These are phyloP conservation scores for Myiopsitta monachus DNA, from an alignment of 2,113 vertebrate species.

Conservation along the genomic window DNA sequence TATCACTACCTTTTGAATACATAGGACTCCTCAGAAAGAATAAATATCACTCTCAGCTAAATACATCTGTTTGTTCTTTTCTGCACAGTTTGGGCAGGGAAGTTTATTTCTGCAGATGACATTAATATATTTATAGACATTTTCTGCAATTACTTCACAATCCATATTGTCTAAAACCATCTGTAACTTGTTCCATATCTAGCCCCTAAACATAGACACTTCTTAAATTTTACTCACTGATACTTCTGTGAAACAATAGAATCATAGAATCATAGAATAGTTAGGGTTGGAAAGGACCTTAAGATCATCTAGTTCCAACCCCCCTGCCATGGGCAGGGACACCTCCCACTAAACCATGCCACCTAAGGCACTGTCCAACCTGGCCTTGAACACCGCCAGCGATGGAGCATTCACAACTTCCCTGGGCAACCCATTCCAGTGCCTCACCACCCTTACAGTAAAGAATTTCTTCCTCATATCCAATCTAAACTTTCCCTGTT, in stretches of 20 bases:
- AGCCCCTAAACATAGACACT: neutral
- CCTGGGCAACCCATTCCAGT: too few species aligned
- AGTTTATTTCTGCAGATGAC: neutral
- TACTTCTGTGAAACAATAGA: neutral
- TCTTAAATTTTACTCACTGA: neutral
- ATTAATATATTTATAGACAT: neutral
- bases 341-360: too few species aligned
- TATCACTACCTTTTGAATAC: neutral
- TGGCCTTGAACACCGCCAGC: too few species aligned
- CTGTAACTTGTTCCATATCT: neutral
- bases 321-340: too few species aligned
- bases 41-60: neutral
- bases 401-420: too few species aligned
- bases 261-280: too few species aligned
- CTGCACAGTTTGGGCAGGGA: neutral
- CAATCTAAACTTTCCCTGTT: too few species aligned
- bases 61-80: slow-evolving; percentile 16
- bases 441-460: too few species aligned
- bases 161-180: neutral
- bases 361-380: too few species aligned
- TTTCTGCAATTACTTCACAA: neutral
- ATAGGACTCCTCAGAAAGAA: neutral
- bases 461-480: too few species aligned
- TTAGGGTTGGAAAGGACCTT: too few species aligned
- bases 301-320: too few species aligned